phyloP scores from a whole-genome alignment of 2,888 invertebrate species.

The Chloromyia formosa region DNA sequence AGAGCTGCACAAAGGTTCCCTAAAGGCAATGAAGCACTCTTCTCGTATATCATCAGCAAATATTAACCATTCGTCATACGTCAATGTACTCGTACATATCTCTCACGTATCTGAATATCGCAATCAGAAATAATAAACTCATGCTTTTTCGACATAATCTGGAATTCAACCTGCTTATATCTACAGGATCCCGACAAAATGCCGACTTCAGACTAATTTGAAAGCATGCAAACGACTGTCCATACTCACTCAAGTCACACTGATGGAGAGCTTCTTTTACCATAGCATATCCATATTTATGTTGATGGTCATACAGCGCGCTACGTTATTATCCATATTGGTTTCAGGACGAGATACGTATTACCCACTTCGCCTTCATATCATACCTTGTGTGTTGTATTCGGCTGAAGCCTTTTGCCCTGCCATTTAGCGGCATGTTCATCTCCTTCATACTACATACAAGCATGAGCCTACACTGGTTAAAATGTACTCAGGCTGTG shows the following conservation, averaged over 20 bases:
- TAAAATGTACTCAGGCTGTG: slow-evolving; percentile 23
- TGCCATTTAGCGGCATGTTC: background rate
- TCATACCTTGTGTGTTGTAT: background rate
- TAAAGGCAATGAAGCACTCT: no score
- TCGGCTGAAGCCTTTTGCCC: background rate
- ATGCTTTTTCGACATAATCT: no score
- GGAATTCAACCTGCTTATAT: no score
- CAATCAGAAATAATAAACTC: no score
- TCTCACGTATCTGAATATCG: no score
- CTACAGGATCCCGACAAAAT: no score
- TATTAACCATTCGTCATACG: no score
- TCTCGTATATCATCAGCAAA: no score
- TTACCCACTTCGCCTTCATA: background rate
- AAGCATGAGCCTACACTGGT: background rate
- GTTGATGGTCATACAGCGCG: slow-evolving; percentile 39
- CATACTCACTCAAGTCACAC: slow-evolving; percentile 44
- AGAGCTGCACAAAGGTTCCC: no score
- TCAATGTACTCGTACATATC: no score
- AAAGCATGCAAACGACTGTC: slow-evolving; percentile 3
- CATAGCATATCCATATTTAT: slow-evolving; percentile 42
- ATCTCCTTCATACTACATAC: background rate
- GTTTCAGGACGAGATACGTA: background rate
- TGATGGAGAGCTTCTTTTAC: slow-evolving; percentile 25
- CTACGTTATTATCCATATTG: slow-evolving; percentile 13
- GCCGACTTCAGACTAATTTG: background rate